Conservation (phyloP, 2,113 vertebrate genomes). For the Psammodynastes pulverulentus region DNA sequence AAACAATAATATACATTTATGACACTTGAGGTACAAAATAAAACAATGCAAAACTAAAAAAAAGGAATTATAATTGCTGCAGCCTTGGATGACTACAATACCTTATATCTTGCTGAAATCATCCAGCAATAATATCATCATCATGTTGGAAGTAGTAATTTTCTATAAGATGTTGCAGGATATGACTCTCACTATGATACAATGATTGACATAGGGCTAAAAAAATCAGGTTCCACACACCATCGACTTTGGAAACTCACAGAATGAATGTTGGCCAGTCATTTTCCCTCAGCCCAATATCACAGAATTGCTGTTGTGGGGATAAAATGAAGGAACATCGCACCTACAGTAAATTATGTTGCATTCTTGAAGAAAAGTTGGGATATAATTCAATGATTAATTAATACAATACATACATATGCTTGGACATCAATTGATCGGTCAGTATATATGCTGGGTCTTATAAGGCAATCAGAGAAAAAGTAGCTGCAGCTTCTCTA, state of each 20-base stretch:
- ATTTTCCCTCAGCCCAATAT: background rate
- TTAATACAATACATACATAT: background rate
- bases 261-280: background rate
- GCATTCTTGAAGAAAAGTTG: background rate
- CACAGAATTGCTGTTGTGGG: background rate
- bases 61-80: background rate
- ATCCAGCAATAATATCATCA: background rate
- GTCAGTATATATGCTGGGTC: background rate
- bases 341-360: background rate
- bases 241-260: background rate
- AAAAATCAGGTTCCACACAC: background rate
- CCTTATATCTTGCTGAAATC: background rate
- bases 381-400: background rate
- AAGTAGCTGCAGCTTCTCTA: background rate
- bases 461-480: background rate
- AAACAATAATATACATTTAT: background rate
- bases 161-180: background rate
- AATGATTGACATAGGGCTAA: background rate
- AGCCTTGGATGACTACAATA: background rate
- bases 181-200: background rate
- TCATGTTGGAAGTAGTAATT: background rate
- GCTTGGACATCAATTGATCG: background rate
- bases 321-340: background rate
- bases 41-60: background rate
- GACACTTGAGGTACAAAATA: background rate